These are phyloP conservation scores for Proales similis DNA, from an alignment of 1,140 invertebrate genomes.

Conservation along the genomic window DNA sequence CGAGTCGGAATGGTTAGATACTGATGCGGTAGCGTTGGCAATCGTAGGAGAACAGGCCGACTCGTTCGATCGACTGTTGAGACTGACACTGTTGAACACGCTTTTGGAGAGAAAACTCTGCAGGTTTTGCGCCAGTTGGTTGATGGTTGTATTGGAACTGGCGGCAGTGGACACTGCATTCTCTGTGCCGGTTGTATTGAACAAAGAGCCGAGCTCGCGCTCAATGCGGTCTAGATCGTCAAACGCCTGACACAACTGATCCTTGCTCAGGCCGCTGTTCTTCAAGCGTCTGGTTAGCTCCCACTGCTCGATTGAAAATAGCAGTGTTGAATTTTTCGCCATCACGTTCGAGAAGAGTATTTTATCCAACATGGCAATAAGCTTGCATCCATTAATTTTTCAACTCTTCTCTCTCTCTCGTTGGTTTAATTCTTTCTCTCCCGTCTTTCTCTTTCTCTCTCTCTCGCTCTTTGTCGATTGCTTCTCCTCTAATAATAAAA, in stretches of 20 bases:
- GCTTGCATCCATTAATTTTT: not conserved
- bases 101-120: too few relatives aligned
- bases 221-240: slow-evolving; percentile 51
- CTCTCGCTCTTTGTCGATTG: not conserved
- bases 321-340: slow-evolving; percentile 29
- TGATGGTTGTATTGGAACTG: too few relatives aligned
- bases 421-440: not conserved
- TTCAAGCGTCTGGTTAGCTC: slow-evolving; percentile 50
- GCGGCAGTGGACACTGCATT: not conserved
- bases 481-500: not conserved
- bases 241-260: slow-evolving; percentile 50
- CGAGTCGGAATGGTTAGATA: too few relatives aligned
- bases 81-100: too few relatives aligned
- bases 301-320: slow-evolving; percentile 53
- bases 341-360: slow-evolving; percentile 23
- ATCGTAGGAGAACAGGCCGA: too few relatives aligned
- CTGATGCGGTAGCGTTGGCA: too few relatives aligned
- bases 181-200: slow-evolving; percentile 5
- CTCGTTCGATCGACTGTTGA: too few relatives aligned
- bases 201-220: slow-evolving; percentile 25
- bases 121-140: too few relatives aligned
- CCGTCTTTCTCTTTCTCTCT: not conserved
- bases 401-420: not conserved
- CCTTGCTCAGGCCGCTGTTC: slow-evolving; percentile 52
- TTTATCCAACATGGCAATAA: slow-evolving; percentile 4